Percentiles rank a stretch among this genome's conserved stretches.
Conservation (phyloP, 2,113 vertebrate species). For the Maccullochella peelii region DNA sequence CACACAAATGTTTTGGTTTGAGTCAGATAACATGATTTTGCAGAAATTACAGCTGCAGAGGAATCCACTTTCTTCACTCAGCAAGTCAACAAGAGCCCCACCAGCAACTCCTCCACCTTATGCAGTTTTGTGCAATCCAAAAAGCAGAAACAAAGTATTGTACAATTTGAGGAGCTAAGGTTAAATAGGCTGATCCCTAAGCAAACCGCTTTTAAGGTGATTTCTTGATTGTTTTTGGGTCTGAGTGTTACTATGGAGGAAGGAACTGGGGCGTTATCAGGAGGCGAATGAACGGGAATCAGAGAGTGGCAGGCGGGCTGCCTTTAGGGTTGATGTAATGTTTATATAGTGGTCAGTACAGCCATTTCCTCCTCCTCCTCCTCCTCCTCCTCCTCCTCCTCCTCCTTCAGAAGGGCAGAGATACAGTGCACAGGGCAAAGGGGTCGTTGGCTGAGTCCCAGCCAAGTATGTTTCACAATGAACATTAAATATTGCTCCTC, state of each 20-base stretch:
- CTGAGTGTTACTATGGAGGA: constrained; percentile 74
- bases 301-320: constrained; percentile 54
- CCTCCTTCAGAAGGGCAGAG: constrained; percentile 61
- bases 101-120: background rate
- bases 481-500: constrained; percentile 3
- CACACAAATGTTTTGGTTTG: constrained; percentile 9
- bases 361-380: constrained; percentile 80
- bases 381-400: constrained; percentile 71
- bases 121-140: constrained; percentile 59
- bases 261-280: constrained; percentile 78
- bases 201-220: constrained; percentile 63
- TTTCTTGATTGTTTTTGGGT: constrained; percentile 67
- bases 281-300: constrained; percentile 52
- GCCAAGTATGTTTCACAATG: constrained; percentile 29
- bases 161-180: constrained; percentile 28
- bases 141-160: constrained; percentile 24
- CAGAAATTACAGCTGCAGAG: constrained; percentile 33
- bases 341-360: constrained; percentile 75
- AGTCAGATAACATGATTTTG: constrained; percentile 53
- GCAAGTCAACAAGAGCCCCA: constrained; percentile 47
- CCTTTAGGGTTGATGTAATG: constrained; percentile 79
- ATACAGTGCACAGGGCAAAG: constrained; percentile 33
- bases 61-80: constrained; percentile 60
- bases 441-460: constrained; percentile 35
- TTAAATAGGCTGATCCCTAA: constrained; percentile 49